Base-by-base conservation (phyloP, 2,888 invertebrate species). In the Idaea aversata region DNA sequence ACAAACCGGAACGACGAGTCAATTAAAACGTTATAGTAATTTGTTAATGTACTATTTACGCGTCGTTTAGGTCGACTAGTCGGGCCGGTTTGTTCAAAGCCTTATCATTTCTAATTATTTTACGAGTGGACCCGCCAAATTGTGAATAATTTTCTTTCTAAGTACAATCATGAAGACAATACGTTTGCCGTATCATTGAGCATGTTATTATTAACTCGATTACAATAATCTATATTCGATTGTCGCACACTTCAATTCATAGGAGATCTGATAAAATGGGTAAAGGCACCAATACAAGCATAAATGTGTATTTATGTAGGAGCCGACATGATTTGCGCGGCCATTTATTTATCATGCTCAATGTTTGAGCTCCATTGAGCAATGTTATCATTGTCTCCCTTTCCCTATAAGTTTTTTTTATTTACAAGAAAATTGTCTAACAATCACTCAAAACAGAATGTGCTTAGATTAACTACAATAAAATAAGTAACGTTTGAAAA, bases 341-440 rank as follows among this genome's bases (percentile, higher is more conserved):
- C 81, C 79, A 74, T 77, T 47, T 13, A 47, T 80, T 81, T 77
- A 75, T 77, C 74, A 79, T 79, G 77, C 82, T 72, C 70, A 75
- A 77, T 65, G 59, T 75, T 90, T 89, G 87, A 91, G 90, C 89
- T 82, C 76, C 76, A 80, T 91, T 92, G 92, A 92, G 92, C 92
- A 90, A 87, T 77, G 72, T 76, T 74, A 72, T 74, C 63, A 69
- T 71, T 63, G 68, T 70, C 68, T 70, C 67, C 68, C 65, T 65
- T 63, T 67, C 67, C 74, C 67, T 66, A 68, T 70, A 74, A 16
- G 25, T 59, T 59, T 59, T 15, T 5, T 6, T 67, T 71, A 74
- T 72, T 71, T 72, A 76, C 70, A 74, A 69, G 61, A 68, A 60
- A 65, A 70, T 69, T 63, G 68, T 70, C 61, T 69, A 69, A 74